phyloP scores from a whole-genome alignment of 2,888 invertebrate genomes.

The Opisthograptis luteolata region DNA sequence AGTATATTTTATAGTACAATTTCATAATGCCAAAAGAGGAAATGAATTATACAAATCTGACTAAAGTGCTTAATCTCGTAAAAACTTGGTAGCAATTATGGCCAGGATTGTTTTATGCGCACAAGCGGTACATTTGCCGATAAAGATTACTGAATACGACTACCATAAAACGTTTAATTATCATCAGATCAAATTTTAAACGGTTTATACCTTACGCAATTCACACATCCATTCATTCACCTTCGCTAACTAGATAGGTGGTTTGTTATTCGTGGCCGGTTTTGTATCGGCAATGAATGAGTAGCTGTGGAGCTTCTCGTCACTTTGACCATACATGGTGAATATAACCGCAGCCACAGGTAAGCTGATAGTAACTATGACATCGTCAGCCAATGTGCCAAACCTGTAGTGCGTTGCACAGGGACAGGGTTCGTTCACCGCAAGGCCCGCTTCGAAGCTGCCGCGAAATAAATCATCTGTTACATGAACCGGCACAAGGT shows the following conservation, averaged over 20 bases:
- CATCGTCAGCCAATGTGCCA: constrained; percentile 68
- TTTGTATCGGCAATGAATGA: constrained; percentile 22
- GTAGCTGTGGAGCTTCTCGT: constrained; percentile 10
- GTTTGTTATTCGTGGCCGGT: constrained; percentile 16
- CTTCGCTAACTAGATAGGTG: constrained; percentile 1
- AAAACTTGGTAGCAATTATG: constrained; percentile 20
- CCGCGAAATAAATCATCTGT: constrained; percentile 70
- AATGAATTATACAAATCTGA: constrained; percentile 1
- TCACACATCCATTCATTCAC: constrained; percentile 34
- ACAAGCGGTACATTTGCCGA: constrained; percentile 25
- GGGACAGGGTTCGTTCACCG: constrained; percentile 82
- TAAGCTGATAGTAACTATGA: constrained; percentile 47
- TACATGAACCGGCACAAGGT: constrained; percentile 53
- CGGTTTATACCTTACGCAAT: constrained; percentile 29
- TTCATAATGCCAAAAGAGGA: too few species aligned
- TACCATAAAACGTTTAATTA: constrained; percentile 23
- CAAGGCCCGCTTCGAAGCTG: constrained; percentile 53
- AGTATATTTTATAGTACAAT: too few species aligned
- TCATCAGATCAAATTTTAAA: constrained; percentile 20
- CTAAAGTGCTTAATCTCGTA: constrained; percentile 10
- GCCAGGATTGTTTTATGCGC: constrained; percentile 12
- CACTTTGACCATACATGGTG: constrained; percentile 51
- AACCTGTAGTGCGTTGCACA: constrained; percentile 67
- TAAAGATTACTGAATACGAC: constrained; percentile 17
- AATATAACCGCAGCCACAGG: constrained; percentile 44